A percentile compares a stretch with the other conserved stretches of the same genome.
phyloP scores from a whole-genome alignment of 2,888 invertebrate genomes.

The Marasmarcha lunaedactyla region DNA sequence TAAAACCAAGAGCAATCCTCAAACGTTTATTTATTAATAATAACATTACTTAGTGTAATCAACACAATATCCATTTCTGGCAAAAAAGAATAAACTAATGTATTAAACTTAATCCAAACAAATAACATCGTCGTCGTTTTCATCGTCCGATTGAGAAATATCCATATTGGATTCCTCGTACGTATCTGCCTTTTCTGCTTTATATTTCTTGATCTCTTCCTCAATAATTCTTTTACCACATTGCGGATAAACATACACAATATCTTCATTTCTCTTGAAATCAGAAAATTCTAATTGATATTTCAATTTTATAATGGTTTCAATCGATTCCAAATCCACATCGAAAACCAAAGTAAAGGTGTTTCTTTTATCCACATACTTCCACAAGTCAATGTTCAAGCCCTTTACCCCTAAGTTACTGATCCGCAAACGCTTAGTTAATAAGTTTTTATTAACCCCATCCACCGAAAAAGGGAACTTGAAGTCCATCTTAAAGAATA shows the following conservation, averaged over 20 bases:
- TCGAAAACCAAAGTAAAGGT: slow-evolving; percentile 22
- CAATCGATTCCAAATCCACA: slow-evolving; percentile 42
- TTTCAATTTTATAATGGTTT: slow-evolving; percentile 29
- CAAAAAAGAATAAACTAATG: too few species aligned
- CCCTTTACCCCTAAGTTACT: slow-evolving; percentile 44
- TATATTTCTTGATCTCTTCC: slow-evolving; percentile 30
- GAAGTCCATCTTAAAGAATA: slow-evolving; percentile 30
- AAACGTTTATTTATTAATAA: too few species aligned
- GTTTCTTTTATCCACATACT: slow-evolving; percentile 7
- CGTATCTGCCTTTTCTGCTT: slow-evolving; percentile 35
- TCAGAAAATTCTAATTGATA: slow-evolving; percentile 36
- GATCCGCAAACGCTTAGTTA: slow-evolving; percentile 30
- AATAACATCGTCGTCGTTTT: slow-evolving; percentile 25
- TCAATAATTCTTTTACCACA: slow-evolving; percentile 23
- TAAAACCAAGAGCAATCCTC: too few species aligned
- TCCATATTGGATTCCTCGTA: slow-evolving; percentile 55
- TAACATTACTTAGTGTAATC: too few species aligned
- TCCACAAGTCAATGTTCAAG: slow-evolving; percentile 43
- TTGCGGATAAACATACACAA: slow-evolving; percentile 23
- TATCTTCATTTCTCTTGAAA: slow-evolving; percentile 14
- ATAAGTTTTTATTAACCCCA: slow-evolving; percentile 14
- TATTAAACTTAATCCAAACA: neutral
- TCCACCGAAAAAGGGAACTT: neutral
- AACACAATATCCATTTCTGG: too few species aligned
- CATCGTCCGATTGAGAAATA: slow-evolving; percentile 32